Conservation (phyloP, 2,888 invertebrate genomes). For the Sarcophaga carnaria region DNA sequence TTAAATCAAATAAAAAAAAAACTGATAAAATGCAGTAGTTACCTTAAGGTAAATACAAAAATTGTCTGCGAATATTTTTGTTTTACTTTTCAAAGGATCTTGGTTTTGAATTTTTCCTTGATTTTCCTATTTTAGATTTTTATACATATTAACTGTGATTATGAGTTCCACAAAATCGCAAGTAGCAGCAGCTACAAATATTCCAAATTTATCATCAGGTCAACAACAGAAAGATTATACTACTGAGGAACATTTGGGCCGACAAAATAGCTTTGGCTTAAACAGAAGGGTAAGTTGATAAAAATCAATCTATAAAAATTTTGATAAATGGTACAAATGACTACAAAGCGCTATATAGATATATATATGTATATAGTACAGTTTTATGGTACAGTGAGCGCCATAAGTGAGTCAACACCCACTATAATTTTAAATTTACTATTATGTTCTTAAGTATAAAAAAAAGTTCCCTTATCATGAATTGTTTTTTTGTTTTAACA, state of each 20-base stretch:
- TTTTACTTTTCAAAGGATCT: background rate
- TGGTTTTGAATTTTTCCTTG: constrained; percentile 1
- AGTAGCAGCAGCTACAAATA: constrained; percentile 81
- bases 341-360: too few species aligned
- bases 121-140: constrained; percentile 73
- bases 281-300: constrained; percentile 80
- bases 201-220: constrained; percentile 77
- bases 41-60: constrained; percentile 40
- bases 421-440: too few species aligned
- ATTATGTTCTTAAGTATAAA: too few species aligned
- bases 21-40: constrained; percentile 45
- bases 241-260: constrained; percentile 78
- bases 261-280: constrained; percentile 81
- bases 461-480: too few species aligned
- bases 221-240: constrained; percentile 75
- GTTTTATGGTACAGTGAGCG: background rate
- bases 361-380: background rate
- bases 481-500: too few species aligned
- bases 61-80: background rate
- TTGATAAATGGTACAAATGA: background rate
- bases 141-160: constrained; percentile 79
- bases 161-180: constrained; percentile 82
- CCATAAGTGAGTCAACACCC: too few species aligned
- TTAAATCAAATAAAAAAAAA: background rate
- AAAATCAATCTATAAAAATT: background rate